Conservation (phyloP, 2,888 invertebrate genomes). For the Drosophila putrida region DNA sequence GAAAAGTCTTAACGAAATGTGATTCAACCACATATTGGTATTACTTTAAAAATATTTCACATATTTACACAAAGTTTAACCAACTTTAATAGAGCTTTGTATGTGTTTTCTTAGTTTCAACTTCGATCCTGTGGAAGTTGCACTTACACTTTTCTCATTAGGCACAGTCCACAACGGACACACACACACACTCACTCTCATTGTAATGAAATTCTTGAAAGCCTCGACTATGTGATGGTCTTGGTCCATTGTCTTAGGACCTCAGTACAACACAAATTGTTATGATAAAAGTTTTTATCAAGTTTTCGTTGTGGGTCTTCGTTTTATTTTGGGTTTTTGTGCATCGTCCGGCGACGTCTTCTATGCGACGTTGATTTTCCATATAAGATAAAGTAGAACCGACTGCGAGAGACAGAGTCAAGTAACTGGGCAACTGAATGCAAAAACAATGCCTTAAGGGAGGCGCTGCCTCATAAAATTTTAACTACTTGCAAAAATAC, state of each 20-base stretch:
- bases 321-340: slow-evolving; percentile 33
- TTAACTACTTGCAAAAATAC: slow-evolving; percentile 80
- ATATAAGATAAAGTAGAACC: slow-evolving; percentile 52
- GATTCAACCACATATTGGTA: neutral
- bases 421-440: slow-evolving; percentile 53
- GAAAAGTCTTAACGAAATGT: neutral
- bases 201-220: slow-evolving; percentile 12
- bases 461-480: slow-evolving; percentile 71
- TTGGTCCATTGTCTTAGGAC: slow-evolving; percentile 46
- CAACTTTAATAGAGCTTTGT: slow-evolving; percentile 16
- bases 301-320: slow-evolving; percentile 63
- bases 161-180: slow-evolving; percentile 26
- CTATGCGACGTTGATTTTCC: slow-evolving; percentile 59
- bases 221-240: slow-evolving; percentile 36
- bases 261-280: slow-evolving; percentile 77
- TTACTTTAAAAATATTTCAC: neutral
- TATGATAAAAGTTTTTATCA: slow-evolving; percentile 80
- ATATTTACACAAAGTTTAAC: slow-evolving; percentile 10
- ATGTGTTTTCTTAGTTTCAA: slow-evolving; percentile 21
- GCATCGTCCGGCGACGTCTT: slow-evolving; percentile 38
- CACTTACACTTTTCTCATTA: slow-evolving; percentile 75
- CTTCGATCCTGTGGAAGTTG: slow-evolving; percentile 49
- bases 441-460: slow-evolving; percentile 64
- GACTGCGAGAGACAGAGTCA: neutral
- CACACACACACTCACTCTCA: slow-evolving; percentile 3